phyloP scores from a whole-genome alignment of 2,888 invertebrate species.

The Brenthis hecate region DNA sequence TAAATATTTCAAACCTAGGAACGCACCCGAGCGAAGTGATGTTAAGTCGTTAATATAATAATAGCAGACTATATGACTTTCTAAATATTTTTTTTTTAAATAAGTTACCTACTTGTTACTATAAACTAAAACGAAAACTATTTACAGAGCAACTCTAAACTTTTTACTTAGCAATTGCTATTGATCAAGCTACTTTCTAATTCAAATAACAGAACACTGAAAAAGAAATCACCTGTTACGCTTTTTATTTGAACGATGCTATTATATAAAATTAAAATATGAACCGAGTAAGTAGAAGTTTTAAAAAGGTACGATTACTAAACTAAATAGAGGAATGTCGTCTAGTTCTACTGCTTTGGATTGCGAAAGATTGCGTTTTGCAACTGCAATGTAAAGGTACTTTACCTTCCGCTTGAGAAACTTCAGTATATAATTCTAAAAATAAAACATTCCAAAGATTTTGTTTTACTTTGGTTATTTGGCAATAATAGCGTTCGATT shows the following conservation, averaged over 20 bases:
- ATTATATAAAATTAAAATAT: constrained; percentile 14
- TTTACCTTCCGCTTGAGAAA: constrained; percentile 36
- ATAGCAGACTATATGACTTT: no score
- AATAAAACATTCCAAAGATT: background rate
- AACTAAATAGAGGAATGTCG: constrained; percentile 38
- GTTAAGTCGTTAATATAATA: no score
- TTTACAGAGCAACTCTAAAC: no score
- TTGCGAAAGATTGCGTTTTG: constrained; percentile 31
- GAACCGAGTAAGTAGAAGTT: constrained; percentile 22
- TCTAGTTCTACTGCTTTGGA: constrained; percentile 11
- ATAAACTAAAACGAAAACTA: no score
- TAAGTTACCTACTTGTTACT: no score
- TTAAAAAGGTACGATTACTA: constrained; percentile 23
- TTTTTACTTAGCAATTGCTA: background rate
- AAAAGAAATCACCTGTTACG: background rate
- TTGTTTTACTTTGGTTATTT: constrained; percentile 1
- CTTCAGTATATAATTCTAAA: constrained; percentile 1
- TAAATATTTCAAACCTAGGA: no score
- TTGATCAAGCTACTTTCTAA: background rate
- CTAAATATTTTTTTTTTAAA: no score
- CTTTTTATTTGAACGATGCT: background rate
- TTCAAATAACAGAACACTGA: background rate
- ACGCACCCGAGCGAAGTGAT: no score
- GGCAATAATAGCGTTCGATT: background rate
- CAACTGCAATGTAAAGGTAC: constrained; percentile 29